Evolutionary conservation across 2,113 vertebrate genomes (phyloP), one percentile per base, ranked within the genome.

Genomic region (Amphiprion ocellaris): DNA sequence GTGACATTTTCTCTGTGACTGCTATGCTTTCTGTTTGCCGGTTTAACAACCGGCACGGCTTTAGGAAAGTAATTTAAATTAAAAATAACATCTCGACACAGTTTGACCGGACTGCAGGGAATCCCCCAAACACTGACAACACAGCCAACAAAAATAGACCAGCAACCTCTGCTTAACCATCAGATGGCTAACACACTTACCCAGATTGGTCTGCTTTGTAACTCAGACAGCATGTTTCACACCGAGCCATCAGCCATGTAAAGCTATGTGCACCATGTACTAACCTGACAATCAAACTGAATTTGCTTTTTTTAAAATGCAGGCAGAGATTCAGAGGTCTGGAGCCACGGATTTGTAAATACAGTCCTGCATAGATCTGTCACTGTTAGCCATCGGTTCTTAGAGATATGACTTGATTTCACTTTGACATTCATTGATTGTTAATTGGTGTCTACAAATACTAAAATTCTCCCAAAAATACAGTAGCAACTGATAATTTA

Each of bases 121-220:
- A 79, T 50, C 65, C 79, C 79, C 33, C 12, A 14, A 28, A 39
- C 64, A 63, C 64, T 23, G 61, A 76, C 68, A 64, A 56, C 70
- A 73, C 52, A 59, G 41, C 24, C 23, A 54, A 60, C 61, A 21
- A 53, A 77, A 84, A 75, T 74, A 85, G 47, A 79, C 21, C 47
- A 69, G n/a, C 47, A 63, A 66, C 77, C 61, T 56, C 59, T 77
- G 24, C 50, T 66, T 69, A 17, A 69, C 52, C 41, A 33, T 67
- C 44, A 37, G 30, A 64, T 58, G 30, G 39, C 41, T 60, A 60
- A 53, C 79, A 87, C 37, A 87, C 46, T 78, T 69, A 84, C 61
- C 78, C 78, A 83, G 76, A 83, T 61, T n/a, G 19, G 58, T 68
- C 21, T 64, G 41, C 21, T 65, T 21, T 61, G 39, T 56, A 74